phyloP scores from a whole-genome alignment of 2,113 vertebrate species.

The Tragelaphus scriptus region DNA sequence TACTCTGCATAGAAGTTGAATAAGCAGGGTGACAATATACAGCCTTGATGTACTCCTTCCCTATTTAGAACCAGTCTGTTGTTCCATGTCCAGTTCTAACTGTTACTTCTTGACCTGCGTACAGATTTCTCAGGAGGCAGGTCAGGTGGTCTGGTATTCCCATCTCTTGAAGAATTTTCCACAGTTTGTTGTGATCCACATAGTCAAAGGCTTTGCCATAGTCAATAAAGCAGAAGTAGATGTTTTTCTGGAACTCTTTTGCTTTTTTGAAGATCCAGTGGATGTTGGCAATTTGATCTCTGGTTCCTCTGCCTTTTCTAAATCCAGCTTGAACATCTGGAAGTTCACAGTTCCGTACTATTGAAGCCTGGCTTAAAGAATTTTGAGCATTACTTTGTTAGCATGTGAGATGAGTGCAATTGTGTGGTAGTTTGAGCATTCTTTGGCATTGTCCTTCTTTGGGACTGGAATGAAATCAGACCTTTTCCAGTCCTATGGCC shows the following conservation, averaged over 20 bases:
- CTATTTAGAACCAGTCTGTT: neutral
- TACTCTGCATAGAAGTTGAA: neutral
- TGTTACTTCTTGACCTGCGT: neutral
- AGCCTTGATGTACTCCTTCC: neutral
- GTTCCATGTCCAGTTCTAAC: neutral
- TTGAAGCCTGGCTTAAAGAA: neutral
- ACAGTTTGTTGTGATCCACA: neutral
- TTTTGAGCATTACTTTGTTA: neutral
- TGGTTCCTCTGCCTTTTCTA: neutral
- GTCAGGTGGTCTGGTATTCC: neutral
- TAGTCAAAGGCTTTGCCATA: neutral
- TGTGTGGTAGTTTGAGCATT: neutral
- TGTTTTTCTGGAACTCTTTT: neutral
- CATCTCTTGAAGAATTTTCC: neutral
- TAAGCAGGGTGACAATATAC: neutral
- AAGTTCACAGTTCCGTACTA: rapidly evolving
- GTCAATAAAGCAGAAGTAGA: neutral
- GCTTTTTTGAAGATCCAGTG: neutral
- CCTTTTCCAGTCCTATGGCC: neutral
- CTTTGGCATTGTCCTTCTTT: neutral
- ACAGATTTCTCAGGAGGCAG: neutral
- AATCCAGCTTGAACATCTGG: neutral
- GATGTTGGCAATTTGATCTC: neutral
- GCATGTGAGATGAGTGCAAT: neutral
- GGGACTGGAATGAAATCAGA: neutral